Evolutionary conservation across 2,888 invertebrate genomes (phyloP).

Genomic region (Gastracanthus pulcherrimus): DNA sequence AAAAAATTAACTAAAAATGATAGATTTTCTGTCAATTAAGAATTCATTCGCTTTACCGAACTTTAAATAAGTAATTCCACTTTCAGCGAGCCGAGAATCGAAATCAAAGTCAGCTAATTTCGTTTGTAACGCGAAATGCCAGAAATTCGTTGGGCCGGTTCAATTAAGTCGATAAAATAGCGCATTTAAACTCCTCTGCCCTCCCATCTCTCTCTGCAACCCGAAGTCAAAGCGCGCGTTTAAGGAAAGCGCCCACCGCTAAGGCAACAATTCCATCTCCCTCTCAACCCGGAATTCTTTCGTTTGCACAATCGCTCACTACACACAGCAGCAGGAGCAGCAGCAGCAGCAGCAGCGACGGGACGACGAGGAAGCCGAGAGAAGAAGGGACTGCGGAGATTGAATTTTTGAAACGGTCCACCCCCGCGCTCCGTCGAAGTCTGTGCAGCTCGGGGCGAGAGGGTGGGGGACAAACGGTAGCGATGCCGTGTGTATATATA

Average conservation of each 20-base stretch:
- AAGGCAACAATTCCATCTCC: slow-evolving; percentile 52
- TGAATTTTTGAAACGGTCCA: slow-evolving; percentile 71
- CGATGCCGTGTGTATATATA: no score
- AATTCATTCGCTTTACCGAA: not conserved
- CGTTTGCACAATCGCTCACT: slow-evolving; percentile 58
- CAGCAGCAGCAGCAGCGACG: slow-evolving; percentile 45
- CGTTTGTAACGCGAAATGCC: not conserved
- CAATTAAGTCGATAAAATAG: slow-evolving; percentile 43
- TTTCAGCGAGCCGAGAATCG: not conserved
- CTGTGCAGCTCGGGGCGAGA: not conserved
- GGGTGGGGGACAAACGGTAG: not conserved
- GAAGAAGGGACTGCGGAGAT: slow-evolving; percentile 65
- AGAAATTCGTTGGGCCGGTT: not conserved
- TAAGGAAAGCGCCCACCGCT: slow-evolving; percentile 13
- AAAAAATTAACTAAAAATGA: not conserved
- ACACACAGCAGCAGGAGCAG: not conserved
- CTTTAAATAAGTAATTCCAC: not conserved
- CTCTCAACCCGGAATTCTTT: slow-evolving; percentile 54
- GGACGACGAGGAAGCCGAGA: not conserved
- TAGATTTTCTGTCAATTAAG: not conserved
- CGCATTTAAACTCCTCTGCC: slow-evolving; percentile 25
- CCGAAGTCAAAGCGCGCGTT: slow-evolving; percentile 23
- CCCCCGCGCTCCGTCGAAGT: slow-evolving; percentile 54
- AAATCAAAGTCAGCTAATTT: slow-evolving; percentile 20
- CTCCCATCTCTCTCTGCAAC: no score